Conservation (phyloP, 2,113 vertebrate species). For the Polypterus senegalus region DNA sequence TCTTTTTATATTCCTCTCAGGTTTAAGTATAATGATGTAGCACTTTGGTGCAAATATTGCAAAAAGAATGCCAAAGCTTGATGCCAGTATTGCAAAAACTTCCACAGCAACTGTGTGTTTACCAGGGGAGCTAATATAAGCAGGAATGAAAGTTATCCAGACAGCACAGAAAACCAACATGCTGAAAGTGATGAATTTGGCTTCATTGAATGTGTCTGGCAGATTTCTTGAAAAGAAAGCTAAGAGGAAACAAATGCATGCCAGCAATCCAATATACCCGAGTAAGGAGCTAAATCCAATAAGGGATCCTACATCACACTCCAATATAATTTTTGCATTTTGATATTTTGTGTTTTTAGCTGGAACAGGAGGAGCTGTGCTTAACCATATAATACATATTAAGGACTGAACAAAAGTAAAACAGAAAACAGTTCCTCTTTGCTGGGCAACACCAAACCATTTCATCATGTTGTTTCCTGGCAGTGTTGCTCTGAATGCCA, state of each 20-base stretch:
- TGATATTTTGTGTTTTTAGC: constrained; percentile 10
- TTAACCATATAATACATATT: constrained; percentile 6
- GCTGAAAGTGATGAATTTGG: constrained; percentile 44
- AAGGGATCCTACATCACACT: constrained; percentile 28
- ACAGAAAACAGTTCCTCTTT: constrained; percentile 8
- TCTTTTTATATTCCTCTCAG: constrained; percentile 47
- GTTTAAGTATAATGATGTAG: constrained; percentile 44
- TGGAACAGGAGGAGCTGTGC: constrained; percentile 6
- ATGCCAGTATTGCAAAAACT: constrained; percentile 48
- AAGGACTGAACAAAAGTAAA: constrained; percentile 6
- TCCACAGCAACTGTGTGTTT: constrained; percentile 47
- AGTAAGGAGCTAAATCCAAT: constrained; percentile 22
- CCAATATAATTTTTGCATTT: constrained; percentile 23
- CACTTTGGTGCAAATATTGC: constrained; percentile 48
- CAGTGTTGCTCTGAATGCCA: constrained; percentile 11
- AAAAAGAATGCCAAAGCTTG: constrained; percentile 43
- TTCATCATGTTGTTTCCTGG: constrained; percentile 12
- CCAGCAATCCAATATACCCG: constrained; percentile 33
- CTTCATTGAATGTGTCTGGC: constrained; percentile 40
- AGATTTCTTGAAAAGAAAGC: constrained; percentile 34
- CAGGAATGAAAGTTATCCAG: constrained; percentile 43
- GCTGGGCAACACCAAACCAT: constrained; percentile 9
- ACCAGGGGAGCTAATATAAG: constrained; percentile 45
- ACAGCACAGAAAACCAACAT: constrained; percentile 54
- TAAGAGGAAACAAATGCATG: constrained; percentile 28